Evolutionary conservation across 2,888 invertebrate genomes (phyloP).

Genomic region (Drosophila phalerata): DNA sequence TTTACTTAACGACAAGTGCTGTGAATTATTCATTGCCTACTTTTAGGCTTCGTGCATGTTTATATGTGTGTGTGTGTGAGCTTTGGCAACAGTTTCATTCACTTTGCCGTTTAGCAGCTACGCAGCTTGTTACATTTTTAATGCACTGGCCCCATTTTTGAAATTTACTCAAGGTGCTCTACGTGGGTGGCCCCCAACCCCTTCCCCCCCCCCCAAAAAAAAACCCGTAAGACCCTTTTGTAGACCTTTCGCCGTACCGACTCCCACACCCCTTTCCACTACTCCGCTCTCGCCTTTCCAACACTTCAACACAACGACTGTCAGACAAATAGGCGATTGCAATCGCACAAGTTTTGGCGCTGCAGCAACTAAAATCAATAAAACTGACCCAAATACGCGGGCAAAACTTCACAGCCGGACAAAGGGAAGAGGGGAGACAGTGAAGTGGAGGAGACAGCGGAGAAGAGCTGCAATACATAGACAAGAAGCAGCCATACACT

Average conservation of each 20-base stretch:
- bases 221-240: conserved; percentile 7
- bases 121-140: conserved; percentile 65
- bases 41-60: conserved; percentile 42
- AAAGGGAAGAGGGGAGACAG: neutral
- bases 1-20: conserved; percentile 60
- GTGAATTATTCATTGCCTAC: conserved; percentile 69
- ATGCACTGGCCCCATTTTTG: conserved; percentile 61
- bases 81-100: conserved; percentile 50
- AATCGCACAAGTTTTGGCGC: conserved; percentile 59
- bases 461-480: neutral
- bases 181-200: conserved; percentile 1
- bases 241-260: neutral
- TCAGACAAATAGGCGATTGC: conserved; percentile 68
- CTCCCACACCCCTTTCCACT: too few species aligned
- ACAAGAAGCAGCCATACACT: neutral
- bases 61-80: neutral
- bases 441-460: neutral
- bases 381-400: conserved; percentile 79
- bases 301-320: neutral
- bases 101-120: conserved; percentile 11
- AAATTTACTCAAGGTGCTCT: conserved; percentile 27
- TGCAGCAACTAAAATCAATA: conserved; percentile 70
- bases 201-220: conserved; percentile 11
- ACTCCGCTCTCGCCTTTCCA: neutral
- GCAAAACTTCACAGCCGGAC: conserved; percentile 56